Evolutionary conservation across 2,797 vertebrate species (phyloP), one percentile per base, ranked within the genome.

Genomic region (Okamejei kenojei): DNA sequence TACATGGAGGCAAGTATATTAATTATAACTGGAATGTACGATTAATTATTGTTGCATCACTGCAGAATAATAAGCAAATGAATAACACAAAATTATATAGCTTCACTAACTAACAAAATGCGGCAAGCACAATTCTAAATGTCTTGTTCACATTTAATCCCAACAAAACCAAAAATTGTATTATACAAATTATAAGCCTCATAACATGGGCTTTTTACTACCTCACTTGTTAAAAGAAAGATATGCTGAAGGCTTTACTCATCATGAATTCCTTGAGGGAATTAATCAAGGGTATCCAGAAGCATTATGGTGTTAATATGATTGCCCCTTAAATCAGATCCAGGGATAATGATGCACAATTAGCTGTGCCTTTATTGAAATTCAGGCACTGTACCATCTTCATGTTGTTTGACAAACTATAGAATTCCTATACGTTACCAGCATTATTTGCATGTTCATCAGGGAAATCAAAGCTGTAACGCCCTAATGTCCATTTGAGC

Each of bases 61-160:
- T 82, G 80, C 80, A 82, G 45, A 82, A 17, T 58, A 54, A 17
- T 82, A 82, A 82, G 38, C 45, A 81, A 84, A 84, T 84, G 54
- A 11, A 9, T 26, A 29, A 5, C 54, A 84, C 1, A 10, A 84
- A 61, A 26, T 84, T 29, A 2, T 1, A 8, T 54, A 84, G 23
- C 81, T 58, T 84, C 15, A 29, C 9, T 29, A 58, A 61, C 45
- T 29, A 84, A 58, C 54, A 58, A 26, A 84, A 84, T 13, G 38
- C 45, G 38, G 38, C 17, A 81, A 81, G 79, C 7, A 54, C 8
- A 78, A 15, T 61, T 13, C 45, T 13, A 54, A 84, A 82, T 26
- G 45, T 29, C 23, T 13, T 61, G 23, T 26, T 84, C 54, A 58
- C 81, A 84, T 58, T 84, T 84, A 11, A 61, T 84, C 23, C 81